phyloP scores from a whole-genome alignment of 2,113 vertebrate genomes.

The Melanocharis versteri region DNA sequence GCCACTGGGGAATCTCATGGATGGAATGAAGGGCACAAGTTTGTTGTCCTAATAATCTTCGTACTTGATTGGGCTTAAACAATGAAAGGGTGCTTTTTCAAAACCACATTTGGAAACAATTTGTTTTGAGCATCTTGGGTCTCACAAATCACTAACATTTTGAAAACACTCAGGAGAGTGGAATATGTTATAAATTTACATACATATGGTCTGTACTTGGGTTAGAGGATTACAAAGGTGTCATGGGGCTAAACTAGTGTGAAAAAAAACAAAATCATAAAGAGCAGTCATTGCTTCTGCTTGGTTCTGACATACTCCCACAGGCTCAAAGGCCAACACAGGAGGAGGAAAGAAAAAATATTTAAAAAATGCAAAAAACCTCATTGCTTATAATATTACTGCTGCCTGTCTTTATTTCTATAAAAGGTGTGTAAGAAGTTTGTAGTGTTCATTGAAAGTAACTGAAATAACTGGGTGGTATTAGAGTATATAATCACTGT shows the following conservation, averaged over 20 bases:
- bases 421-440: background rate
- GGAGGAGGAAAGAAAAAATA: background rate
- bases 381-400: slow-evolving; percentile 13
- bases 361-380: slow-evolving; percentile 56
- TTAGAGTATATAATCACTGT: slow-evolving; percentile 1
- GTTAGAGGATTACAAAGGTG: background rate
- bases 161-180: slow-evolving; percentile 16
- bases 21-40: slow-evolving; percentile 38
- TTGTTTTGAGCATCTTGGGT: background rate
- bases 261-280: background rate
- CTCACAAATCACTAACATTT: background rate
- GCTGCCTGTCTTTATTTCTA: background rate
- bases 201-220: background rate
- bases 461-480: background rate
- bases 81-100: slow-evolving; percentile 52
- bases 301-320: background rate
- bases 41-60: background rate
- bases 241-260: background rate
- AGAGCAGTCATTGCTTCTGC: background rate
- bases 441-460: slow-evolving; percentile 17
- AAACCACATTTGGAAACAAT: background rate
- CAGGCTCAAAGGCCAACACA: background rate
- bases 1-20: slow-evolving; percentile 40
- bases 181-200: background rate
- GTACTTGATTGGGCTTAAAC: slow-evolving; percentile 65